A percentile compares a stretch with the other conserved stretches of the same genome.
Conservation (phyloP, 2,113 vertebrate genomes). For the Tympanuchus pallidicinctus region DNA sequence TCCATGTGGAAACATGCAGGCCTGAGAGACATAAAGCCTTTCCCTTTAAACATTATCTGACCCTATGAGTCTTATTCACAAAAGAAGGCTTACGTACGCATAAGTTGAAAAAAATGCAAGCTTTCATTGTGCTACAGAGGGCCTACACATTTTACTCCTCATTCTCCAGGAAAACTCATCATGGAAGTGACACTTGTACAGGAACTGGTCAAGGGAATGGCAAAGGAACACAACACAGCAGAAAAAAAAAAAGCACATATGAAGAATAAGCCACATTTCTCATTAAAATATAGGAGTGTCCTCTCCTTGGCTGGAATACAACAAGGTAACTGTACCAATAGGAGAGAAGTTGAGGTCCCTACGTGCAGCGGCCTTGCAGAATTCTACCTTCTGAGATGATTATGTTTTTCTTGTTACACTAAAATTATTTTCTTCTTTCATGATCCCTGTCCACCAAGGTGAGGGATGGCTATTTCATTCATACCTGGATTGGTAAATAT, state of each 20-base stretch:
- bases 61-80: constrained; percentile 83
- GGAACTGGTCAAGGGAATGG: constrained; percentile 59
- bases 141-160: constrained; percentile 75
- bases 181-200: constrained; percentile 78
- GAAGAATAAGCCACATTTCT: constrained; percentile 17
- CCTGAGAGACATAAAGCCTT: constrained; percentile 85
- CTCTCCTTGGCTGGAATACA: not conserved
- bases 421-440: not conserved
- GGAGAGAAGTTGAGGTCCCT: not conserved
- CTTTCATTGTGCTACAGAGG: constrained; percentile 77
- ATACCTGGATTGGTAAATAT: not conserved
- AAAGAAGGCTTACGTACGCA: constrained; percentile 84
- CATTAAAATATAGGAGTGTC: not conserved
- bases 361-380: not conserved
- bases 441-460: not conserved
- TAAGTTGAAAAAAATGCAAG: constrained; percentile 79
- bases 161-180: constrained; percentile 73
- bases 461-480: not conserved
- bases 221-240: constrained; percentile 45
- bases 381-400: not conserved
- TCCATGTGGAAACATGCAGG: constrained; percentile 87
- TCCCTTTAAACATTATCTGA: constrained; percentile 88
- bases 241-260: not conserved
- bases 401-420: rapidly evolving
- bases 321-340: not conserved